Evolutionary conservation across 2,113 vertebrate genomes (phyloP), one percentile per base, ranked within the genome.

Genomic region (Lagopus muta): DNA sequence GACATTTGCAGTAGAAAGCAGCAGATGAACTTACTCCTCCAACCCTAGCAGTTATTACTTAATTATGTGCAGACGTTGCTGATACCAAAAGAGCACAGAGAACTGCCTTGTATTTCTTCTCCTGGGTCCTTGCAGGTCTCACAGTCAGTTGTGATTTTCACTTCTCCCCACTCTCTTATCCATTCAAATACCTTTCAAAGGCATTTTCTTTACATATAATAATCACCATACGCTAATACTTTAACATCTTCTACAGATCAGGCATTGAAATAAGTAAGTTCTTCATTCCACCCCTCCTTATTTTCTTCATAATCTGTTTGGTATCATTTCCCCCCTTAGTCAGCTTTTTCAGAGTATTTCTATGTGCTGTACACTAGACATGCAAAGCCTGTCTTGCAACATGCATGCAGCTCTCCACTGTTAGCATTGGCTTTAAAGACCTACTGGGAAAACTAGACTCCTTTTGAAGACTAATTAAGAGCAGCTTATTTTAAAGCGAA

Each of bases 321-420:
- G 13, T 40, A 36, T 70, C 43, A 47, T 47, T 71, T 62, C 32
- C 5, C 16, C 4, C 14, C 22, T 69, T 93, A 76, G 4, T 42
- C 58, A 52, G 8, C 32, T 45, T 69, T 78, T 76, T n/a, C 14
- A 20, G 3, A n/a, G 11, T 65, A 25, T 86, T 80, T 80, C 47
- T 52, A 1, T 1, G 0, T 36, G 6, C 13, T 67, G 5, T 55
- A 17, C 19, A 10, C 8, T 57, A 79, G 52, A 32, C 13, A 34
- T 24, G 4, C 28, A 19, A 82, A 62, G 7, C 19, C 48, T 69
- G 82, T 64, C 32, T 69, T 69, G 11, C n/a, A 64, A 19, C 36
- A 50, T 40, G 27, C 22, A n/a, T 8, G 45, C 72, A 79, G 17
- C 2, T 82, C 22, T 67, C 24, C 21, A 24, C 4, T 16, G 4